Base-by-base conservation (phyloP, 2,888 invertebrate genomes). In the Stenoptilia bipunctidactyla region DNA sequence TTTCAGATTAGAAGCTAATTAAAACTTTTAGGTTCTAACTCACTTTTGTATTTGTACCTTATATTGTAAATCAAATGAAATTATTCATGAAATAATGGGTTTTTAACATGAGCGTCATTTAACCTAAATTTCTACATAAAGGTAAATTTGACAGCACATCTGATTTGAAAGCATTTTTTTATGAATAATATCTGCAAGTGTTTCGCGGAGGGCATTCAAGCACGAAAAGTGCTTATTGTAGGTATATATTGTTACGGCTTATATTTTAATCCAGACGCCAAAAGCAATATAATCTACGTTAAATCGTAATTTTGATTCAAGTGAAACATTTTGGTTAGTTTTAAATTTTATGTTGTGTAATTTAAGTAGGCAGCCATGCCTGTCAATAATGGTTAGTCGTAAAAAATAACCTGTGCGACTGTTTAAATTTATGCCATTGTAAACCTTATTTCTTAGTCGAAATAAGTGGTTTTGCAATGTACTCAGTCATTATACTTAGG, bases 371-470 rank as follows among this genome's bases (percentile, higher is more conserved):
- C 47, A 53, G 57, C 59, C 57, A 52, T 56, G 61, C 56, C 59
- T 63, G 55, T 53, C 58, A 53, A 51, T 49, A 53, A 56, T 60
- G 66, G 61, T 63, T 62, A 64, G 70, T 66, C 67, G 63, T 50
- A 49, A 51, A n/a, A 30, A 30, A 6, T 25, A 25, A 25, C 5
- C 20, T 20, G 20, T 3, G 4, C 6, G 30, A 10, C 30, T 30
- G 30, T 30, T 8, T n/a, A 30, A 12, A 25, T 10, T 30, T 8
- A n/a, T 49, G 53, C 51, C 49, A 48, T 55, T 66, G 79, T 75
- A 82, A 66, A 60, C 57, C 73, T 69, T 51, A 72, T 73, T 83
- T 83, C 75, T 40, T 62, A 27, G 53, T 37, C 40, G 80, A 80
- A 83, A 73, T 70, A 50, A 63, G 70, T 45, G 40, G 59, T 56